Base-by-base conservation (phyloP, 1,140 invertebrate genomes). In the Wasmannia auropunctata region DNA sequence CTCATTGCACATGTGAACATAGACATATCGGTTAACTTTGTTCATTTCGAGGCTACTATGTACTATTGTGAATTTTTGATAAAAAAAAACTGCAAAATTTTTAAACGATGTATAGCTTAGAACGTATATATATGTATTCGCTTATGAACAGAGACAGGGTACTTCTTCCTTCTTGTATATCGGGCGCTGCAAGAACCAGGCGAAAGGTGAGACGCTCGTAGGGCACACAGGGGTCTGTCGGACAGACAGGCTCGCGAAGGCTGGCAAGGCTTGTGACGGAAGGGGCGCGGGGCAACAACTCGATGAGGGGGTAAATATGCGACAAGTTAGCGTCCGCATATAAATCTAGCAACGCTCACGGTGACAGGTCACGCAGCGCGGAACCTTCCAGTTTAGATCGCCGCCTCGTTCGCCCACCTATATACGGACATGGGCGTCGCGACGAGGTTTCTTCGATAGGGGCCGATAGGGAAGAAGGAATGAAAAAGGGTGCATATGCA, bases 241-340 rank as follows among this genome's bases (percentile, higher is more conserved):
- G 34, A 86, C 43, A 37, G 46, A 58, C 28, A 79, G 69, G 51
- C 31, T 74, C 51, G 69, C 54, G 37, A 74, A 70, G 87, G 88
- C 54, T 65, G 76, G 72, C 60, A 58, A 63, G 87, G 69, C n/a
- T 56, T 63, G 72, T 56, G 77, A 85, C 67, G 77, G 88, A 87
- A 74, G 54, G 65, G 28, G 19, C 43, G 54, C 22, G 63, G 43
- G 77, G 87, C 60, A 86, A 58, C 63, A 77, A 74, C 54, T 69
- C 83, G 69, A 56, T 49, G 85, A 91, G 67, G 67, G 65, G 92
- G 93, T 94, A 95, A 95, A 95, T 95, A 95, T 94, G 94, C 94
- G 94, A 95, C 94, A 95, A 95, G 93, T 95, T 92, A 92, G 91
- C 93, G 93, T 94, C 92, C 93, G 94, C 91, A 92, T 94, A 95